phyloP scores from a whole-genome alignment of 2,797 vertebrate genomes.

The Mareca strepera region DNA sequence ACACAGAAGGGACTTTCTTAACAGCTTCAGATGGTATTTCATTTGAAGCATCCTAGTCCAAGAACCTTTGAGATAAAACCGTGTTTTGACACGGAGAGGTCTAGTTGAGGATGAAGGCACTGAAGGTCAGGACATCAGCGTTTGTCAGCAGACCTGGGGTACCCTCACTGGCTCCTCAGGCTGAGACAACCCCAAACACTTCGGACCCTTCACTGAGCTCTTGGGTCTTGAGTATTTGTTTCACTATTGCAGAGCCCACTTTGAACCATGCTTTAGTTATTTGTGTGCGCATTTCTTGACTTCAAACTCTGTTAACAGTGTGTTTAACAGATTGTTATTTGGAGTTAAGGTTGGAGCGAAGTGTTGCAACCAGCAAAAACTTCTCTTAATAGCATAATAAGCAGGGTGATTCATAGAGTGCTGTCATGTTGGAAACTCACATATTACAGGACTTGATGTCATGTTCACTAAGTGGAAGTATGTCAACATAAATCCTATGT shows the following conservation, averaged over 20 bases:
- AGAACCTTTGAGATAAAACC: neutral
- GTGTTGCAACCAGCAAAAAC: neutral
- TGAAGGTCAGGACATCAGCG: neutral
- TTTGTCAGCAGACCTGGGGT: neutral
- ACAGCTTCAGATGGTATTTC: neutral
- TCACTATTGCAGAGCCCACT: fast-evolving
- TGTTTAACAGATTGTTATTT: neutral
- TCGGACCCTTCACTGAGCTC: too few relatives aligned
- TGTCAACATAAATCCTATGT: neutral
- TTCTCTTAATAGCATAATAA: neutral
- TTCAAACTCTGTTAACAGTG: neutral
- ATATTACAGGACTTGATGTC: neutral
- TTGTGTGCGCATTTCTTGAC: neutral
- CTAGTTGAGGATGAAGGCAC: neutral
- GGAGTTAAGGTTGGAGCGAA: neutral
- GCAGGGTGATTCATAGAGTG: neutral
- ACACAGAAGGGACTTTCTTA: neutral
- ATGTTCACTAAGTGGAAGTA: neutral
- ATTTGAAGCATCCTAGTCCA: too few relatives aligned
- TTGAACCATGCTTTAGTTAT: neutral
- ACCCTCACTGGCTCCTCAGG: neutral
- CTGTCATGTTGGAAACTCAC: conserved; percentile 21
- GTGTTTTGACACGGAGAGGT: fast-evolving
- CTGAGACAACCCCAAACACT: neutral
- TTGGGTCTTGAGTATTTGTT: neutral